Base-by-base conservation (phyloP, 2,888 invertebrate genomes). In the Julus scandinavius region DNA sequence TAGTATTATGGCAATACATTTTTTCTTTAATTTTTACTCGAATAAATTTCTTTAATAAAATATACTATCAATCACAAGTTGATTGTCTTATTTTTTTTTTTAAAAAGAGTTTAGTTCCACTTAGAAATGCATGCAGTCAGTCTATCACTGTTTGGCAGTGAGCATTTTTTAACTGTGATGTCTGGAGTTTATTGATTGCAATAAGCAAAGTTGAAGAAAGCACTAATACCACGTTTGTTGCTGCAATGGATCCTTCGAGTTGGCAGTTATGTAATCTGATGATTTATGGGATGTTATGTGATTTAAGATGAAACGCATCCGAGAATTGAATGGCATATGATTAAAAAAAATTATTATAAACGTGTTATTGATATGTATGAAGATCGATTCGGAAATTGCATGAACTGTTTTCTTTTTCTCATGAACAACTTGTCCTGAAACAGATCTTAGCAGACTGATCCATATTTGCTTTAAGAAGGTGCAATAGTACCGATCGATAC, bases 401-500 rank as follows among this genome's bases (percentile, higher is more conserved):
- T 1, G 38, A 80, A 80, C 80, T 29, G 38, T 80, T 45, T 41
- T 29, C 29, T 29, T 83, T 50, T 49, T 86, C 41, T 15, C 86
- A 40, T 86, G 86, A 45, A 15, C 20, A 86, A 40, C 11, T 49
- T 86, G 40, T 29, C 38, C 29, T 45, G 13, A 38, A 80, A 38
- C 80, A 72, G 7, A 29, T 72, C 72, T 80, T 38, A 80, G 38
- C 58, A 87, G 63, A 17, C 41, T 49, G 41, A 54, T 20, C 20
- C 40, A 54, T 17, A 13, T 49, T 54, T 87, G n/a, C 58, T 54
- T 38, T 29, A 41, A 87, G 29, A 87, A 87, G 58, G 13, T 58
- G 87, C 17, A 29, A 20, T 87, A 40, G 87, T 72, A 72, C 15
- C 80, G 54, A 87, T 63, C 54, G 63, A 58, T 87, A 87, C 54